Base-by-base conservation (phyloP, 2,888 invertebrate species). In the Idaea dimidiata region DNA sequence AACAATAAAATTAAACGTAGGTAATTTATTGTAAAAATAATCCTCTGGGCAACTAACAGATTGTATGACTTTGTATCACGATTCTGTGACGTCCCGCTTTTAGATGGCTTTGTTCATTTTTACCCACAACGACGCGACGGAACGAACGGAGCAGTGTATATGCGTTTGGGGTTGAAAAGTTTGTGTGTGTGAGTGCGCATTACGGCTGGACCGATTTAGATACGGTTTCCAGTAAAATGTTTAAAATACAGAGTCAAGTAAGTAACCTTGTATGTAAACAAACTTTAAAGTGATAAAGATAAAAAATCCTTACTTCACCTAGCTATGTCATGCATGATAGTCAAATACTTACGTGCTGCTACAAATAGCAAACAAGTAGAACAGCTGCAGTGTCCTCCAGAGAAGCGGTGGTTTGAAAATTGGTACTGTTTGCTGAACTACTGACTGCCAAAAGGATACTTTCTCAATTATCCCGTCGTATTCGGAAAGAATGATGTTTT, bases 331-430 rank as follows among this genome's bases (percentile, higher is more conserved):
- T 24, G 3, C 24, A 24, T 24, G 3, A 24, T 24, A 5, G 24
- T 24, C 24, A 24, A 24, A 24, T 24, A 82, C 92, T 88, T 81
- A 95, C 95, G 94, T 94, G 76, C 93, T 93, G 88, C 93, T 93
- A 68, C 94, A 94, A 1, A 94, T 78, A 64, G 94, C 91, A 77
- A 93, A 88, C 7, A 95, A 84, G 57, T 87, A 86, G 73, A 93
- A 93, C 5, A 93, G 82, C 32, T 94, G 88, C 1, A 91, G 16
- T 0, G 94, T 94, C 54, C 87, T 87, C 73, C 82, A 86, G 0
- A 94, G 72, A 1, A 94, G 73, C 0, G 94, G 94, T 0, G 89
- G 86, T 61, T 85, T 85, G 67, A 94, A 93, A 55, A 95, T 81
- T 0, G 87, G 90, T 59, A 83, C 81, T 1, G 93, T 91, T 76